Percentiles rank a stretch among this genome's conserved stretches.
Conservation (phyloP, 2,113 vertebrate species). For the Pomatostomus ruficeps region DNA sequence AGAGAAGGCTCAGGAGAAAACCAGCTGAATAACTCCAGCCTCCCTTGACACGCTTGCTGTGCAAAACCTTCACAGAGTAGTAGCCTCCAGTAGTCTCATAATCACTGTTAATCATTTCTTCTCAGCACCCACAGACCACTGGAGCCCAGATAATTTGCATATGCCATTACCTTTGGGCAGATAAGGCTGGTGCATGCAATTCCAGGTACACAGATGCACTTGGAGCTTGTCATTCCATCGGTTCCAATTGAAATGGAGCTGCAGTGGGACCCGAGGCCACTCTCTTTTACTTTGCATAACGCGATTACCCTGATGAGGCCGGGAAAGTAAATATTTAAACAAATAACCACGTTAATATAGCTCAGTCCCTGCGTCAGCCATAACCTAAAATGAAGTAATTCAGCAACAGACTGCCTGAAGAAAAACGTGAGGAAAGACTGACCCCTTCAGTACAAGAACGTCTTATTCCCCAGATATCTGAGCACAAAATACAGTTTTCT, state of each 20-base stretch:
- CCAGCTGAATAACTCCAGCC: background rate
- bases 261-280: background rate
- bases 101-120: background rate
- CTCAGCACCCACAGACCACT: background rate
- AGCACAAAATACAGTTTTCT: background rate
- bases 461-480: background rate
- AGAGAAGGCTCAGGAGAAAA: background rate
- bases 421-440: slow-evolving; percentile 1
- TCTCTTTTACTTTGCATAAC: background rate
- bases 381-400: background rate
- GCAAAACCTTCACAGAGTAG: background rate
- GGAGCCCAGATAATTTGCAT: background rate
- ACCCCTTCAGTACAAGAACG: slow-evolving; percentile 27
- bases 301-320: background rate
- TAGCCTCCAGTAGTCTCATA: background rate
- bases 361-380: background rate
- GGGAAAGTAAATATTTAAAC: background rate
- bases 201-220: background rate
- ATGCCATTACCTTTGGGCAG: background rate
- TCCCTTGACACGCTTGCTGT: background rate
- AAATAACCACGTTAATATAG: background rate
- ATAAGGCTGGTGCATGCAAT: background rate
- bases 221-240: rapidly evolving
- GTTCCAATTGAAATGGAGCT: background rate
- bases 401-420: background rate